These are phyloP conservation scores for Aurelia coerulea DNA, from an alignment of 30 jellyfish, hydroid and myxozoan genomes.

Conservation along the genomic window DNA sequence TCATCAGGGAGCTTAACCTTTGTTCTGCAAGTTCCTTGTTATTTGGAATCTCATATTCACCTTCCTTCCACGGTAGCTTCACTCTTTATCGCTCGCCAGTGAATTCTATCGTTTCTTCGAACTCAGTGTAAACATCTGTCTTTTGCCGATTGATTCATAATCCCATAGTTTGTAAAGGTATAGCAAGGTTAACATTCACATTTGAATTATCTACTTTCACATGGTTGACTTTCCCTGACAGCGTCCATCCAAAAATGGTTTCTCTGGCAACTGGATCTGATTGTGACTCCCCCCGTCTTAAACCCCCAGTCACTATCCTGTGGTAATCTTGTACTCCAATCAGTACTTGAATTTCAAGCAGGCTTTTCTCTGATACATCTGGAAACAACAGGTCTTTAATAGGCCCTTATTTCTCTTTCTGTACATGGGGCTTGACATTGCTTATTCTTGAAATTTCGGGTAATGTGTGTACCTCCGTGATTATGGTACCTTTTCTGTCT, in stretches of 20 bases:
- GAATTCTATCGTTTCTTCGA: conserved; percentile 16
- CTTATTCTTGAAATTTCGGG: conserved; percentile 24
- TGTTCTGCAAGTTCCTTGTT: conserved; percentile 7
- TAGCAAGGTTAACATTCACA: conserved; percentile 2
- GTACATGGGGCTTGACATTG: conserved; percentile 43
- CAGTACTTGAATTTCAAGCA: conserved; percentile 22
- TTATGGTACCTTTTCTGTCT: conserved; percentile 22
- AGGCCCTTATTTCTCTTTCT: background rate
- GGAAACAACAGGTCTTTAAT: conserved; percentile 31
- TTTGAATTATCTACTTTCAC: background rate
- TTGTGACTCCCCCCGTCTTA: conserved; percentile 33
- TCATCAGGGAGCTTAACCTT: conserved; percentile 28
- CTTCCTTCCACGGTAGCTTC: conserved; percentile 49
- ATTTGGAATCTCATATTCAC: background rate
- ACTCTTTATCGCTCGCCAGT: conserved; percentile 43
- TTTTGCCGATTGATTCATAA: conserved; percentile 41
- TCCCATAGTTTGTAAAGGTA: conserved; percentile 31
- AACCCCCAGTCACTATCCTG: conserved; percentile 12
- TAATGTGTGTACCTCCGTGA: conserved; percentile 46
- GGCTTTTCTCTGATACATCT: conserved; percentile 34
- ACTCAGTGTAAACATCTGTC: conserved; percentile 23
- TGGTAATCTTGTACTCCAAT: conserved; percentile 17
- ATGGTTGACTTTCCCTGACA: conserved; percentile 21
- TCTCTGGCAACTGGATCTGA: conserved; percentile 28
- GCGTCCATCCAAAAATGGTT: conserved; percentile 44